Percentiles rank a stretch among this genome's conserved stretches.
These are phyloP conservation scores for Chromoteleia sp. DNA, from an alignment of 2,888 invertebrate genomes.

Conservation along the genomic window DNA sequence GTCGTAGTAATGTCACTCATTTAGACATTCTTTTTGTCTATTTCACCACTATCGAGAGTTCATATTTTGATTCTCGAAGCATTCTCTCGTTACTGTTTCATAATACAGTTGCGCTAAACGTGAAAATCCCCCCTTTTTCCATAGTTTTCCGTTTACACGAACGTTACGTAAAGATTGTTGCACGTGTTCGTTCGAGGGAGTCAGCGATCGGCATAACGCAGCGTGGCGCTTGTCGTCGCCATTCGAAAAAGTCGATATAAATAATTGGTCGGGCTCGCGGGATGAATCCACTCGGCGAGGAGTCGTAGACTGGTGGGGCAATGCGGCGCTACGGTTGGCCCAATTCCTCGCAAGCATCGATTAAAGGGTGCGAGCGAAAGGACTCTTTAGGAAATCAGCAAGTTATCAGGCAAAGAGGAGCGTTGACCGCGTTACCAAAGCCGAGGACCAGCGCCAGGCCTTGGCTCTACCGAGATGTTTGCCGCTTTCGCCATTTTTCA, in stretches of 20 bases:
- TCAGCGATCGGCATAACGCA: slow-evolving; percentile 46
- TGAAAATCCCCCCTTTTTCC: not conserved
- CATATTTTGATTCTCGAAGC: not conserved
- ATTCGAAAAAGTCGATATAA: slow-evolving; percentile 72
- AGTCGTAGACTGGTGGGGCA: slow-evolving; percentile 55
- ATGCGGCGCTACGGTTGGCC: slow-evolving; percentile 74
- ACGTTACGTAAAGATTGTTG: slow-evolving; percentile 41
- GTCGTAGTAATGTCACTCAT: too few relatives aligned
- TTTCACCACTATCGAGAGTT: too few relatives aligned
- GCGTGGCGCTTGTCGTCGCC: slow-evolving; percentile 49
- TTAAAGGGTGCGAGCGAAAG: slow-evolving; percentile 73
- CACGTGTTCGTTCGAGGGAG: slow-evolving; percentile 40
- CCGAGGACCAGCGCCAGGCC: slow-evolving; percentile 7
- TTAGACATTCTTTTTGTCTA: too few relatives aligned
- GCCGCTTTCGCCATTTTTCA: slow-evolving; percentile 52
- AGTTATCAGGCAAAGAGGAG: slow-evolving; percentile 54
- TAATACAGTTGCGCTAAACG: slow-evolving; percentile 19
- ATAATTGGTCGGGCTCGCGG: slow-evolving; percentile 72
- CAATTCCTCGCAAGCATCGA: slow-evolving; percentile 75
- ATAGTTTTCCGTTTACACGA: not conserved
- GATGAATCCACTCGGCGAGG: slow-evolving; percentile 68
- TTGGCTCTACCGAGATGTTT: slow-evolving; percentile 23
- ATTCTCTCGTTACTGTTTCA: not conserved
- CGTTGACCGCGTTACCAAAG: slow-evolving; percentile 48
- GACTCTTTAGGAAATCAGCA: slow-evolving; percentile 71